These are phyloP conservation scores for Orthosia cruda DNA, from an alignment of 2,888 invertebrate species.

Conservation along the genomic window DNA sequence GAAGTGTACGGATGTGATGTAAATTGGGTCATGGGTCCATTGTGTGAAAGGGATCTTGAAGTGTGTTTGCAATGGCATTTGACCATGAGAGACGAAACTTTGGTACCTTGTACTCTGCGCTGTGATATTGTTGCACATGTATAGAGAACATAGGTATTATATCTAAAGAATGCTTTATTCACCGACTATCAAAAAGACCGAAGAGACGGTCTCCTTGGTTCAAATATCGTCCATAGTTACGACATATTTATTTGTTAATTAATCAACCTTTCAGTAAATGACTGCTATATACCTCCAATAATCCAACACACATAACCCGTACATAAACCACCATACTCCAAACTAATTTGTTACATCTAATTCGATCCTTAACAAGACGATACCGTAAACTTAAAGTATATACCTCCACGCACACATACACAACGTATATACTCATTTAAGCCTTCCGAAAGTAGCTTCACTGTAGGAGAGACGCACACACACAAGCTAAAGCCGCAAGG, in stretches of 20 bases:
- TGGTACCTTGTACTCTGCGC: background rate
- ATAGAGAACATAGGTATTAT: too few species aligned
- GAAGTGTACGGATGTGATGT: too few species aligned
- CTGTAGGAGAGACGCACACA: constrained; percentile 82
- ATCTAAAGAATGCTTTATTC: background rate
- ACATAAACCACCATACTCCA: constrained; percentile 78
- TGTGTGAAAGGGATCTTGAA: background rate
- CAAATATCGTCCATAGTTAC: background rate
- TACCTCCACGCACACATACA: constrained; percentile 75
- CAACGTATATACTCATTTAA: constrained; percentile 85
- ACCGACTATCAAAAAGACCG: background rate
- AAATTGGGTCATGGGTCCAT: background rate
- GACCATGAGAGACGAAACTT: background rate
- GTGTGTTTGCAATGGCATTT: background rate
- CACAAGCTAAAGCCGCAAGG: constrained; percentile 89
- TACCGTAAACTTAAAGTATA: constrained; percentile 82
- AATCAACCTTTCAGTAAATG: constrained; percentile 9
- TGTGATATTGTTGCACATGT: background rate
- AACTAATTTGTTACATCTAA: constrained; percentile 90
- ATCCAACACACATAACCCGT: constrained; percentile 46
- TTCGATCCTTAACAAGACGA: constrained; percentile 88
- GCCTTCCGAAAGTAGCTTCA: constrained; percentile 88
- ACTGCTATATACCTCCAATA: constrained; percentile 27
- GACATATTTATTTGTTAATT: constrained; percentile 6
- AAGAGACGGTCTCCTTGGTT: background rate